Conservation (phyloP, 2,113 vertebrate genomes). For the Marmota flaviventris region DNA sequence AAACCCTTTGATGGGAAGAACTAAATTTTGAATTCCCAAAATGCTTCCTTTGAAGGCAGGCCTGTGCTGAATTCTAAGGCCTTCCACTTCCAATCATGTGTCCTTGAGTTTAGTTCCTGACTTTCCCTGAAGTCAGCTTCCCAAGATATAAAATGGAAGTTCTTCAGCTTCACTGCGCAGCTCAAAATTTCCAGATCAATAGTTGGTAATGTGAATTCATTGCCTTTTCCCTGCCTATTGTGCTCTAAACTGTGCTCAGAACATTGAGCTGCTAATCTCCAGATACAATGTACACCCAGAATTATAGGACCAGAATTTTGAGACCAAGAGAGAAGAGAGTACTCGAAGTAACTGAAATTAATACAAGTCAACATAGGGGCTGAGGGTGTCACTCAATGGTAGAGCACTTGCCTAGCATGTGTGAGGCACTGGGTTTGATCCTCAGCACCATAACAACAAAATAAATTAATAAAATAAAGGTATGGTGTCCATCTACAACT, state of each 20-base stretch:
- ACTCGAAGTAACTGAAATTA: constrained; percentile 1
- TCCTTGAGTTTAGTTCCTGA: background rate
- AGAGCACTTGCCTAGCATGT: too few relatives aligned
- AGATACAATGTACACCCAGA: background rate
- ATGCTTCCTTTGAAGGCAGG: background rate
- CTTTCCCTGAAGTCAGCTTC: background rate
- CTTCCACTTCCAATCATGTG: background rate
- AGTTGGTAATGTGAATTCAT: background rate
- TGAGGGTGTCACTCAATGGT: too few relatives aligned
- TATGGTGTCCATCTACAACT: too few relatives aligned
- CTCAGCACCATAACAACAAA: too few relatives aligned
- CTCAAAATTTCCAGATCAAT: background rate
- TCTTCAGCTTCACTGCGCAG: background rate
- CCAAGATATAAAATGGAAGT: background rate
- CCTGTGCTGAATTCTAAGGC: background rate
- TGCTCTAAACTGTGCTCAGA: background rate
- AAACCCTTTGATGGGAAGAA: background rate
- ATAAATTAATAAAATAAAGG: too few relatives aligned
- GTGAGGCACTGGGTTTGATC: too few relatives aligned
- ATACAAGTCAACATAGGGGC: background rate
- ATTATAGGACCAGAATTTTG: constrained; percentile 11
- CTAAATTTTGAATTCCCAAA: background rate
- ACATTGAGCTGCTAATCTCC: background rate
- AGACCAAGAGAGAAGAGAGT: background rate
- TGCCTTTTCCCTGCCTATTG: background rate